Conservation (phyloP, 2,113 vertebrate genomes). For the Plecotus auritus region DNA sequence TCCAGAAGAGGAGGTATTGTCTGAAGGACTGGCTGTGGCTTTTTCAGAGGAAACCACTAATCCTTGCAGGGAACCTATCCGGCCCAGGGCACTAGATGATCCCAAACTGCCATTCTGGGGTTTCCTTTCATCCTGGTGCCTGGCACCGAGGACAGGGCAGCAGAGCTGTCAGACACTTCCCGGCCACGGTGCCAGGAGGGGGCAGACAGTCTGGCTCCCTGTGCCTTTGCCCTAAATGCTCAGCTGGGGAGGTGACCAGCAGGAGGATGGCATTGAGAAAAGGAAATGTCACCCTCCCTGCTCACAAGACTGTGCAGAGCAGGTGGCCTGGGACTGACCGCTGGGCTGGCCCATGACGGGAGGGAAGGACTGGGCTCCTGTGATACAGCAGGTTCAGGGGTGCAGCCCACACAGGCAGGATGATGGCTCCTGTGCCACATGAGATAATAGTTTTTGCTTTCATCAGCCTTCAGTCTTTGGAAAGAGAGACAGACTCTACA, state of each 20-base stretch:
- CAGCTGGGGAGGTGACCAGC: background rate
- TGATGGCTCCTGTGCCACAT: no score
- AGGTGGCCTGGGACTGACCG: background rate
- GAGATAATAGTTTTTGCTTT: background rate
- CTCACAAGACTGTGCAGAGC: background rate
- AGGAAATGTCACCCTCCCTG: background rate
- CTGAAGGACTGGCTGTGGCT: background rate
- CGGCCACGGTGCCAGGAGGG: background rate
- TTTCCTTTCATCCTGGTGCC: background rate
- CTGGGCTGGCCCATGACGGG: no score
- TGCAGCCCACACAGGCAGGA: background rate
- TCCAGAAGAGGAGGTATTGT: background rate
- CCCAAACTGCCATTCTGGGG: constrained; percentile 8
- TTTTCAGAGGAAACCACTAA: constrained; percentile 4
- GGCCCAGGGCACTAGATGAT: background rate
- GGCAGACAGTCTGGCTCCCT: background rate
- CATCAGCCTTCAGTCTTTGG: background rate
- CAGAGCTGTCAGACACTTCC: background rate
- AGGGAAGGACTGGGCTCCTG: background rate
- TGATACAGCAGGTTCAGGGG: background rate
- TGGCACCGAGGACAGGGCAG: accelerated
- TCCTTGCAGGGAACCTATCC: background rate
- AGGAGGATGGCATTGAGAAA: background rate
- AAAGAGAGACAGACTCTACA: background rate
- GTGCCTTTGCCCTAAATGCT: background rate